Base-by-base conservation (phyloP, 2,888 invertebrate species). In the Synanthedon tipuliformis region DNA sequence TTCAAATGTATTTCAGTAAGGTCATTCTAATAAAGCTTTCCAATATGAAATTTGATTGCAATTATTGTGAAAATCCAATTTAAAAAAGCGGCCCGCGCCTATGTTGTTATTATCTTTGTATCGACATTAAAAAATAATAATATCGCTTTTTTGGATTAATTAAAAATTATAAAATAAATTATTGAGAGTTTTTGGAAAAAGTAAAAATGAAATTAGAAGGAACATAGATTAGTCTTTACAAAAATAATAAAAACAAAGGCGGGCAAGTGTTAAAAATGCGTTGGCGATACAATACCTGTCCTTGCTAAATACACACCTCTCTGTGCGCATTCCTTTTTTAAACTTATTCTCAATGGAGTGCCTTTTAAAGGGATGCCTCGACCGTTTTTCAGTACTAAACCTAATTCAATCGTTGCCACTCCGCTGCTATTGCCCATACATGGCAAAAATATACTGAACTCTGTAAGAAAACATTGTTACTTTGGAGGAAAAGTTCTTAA, bases 291-390 rank as follows among this genome's bases (percentile, higher is more conserved):
- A 80, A 88, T 88, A 88, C 88, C 88, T 88, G 88, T 84, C 86
- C 82, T 85, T 86, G 85, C 85, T 82, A 90, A 89, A 90, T 90
- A 92, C 92, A 92, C 92, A 94, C 95, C 94, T 92, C 94, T 93
- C 89, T 94, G 94, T 81, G 94, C 93, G 90, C 96, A 97, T 90
- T 96, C 96, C 91, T 96, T 96, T 86, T 94, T 92, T 76, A 96
- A 90, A 82, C 92, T 93, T 73, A 96, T 89, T 69, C 95, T 90
- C 68, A 97, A 88, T 57, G 96, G 96, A 70, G 95, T 96, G 71
- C 96, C 96, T 73, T 93, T 93, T 65, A 96, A 84, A 59, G 94
- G 92, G 74, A 91, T 90, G 58, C 94, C 93, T 78, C 92, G 92
- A 63, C 93, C 90, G 70, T 91, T 93, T 81, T 94, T 92, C 69